These are phyloP conservation scores for Sturnira hondurensis DNA, from an alignment of 2,113 vertebrate genomes.

Conservation along the genomic window DNA sequence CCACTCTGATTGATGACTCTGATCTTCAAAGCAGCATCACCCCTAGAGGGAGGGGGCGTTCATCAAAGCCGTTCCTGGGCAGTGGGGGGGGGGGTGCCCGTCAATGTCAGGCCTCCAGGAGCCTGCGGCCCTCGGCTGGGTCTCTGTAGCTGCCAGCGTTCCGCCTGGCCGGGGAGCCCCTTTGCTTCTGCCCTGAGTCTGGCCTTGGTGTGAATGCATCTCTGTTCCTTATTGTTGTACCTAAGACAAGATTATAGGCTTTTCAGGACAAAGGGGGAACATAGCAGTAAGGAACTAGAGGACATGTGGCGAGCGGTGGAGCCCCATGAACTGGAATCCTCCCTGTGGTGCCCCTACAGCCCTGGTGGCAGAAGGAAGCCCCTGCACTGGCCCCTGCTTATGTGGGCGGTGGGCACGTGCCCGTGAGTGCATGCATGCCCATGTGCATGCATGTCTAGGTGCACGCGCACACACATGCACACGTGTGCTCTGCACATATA, in stretches of 20 bases:
- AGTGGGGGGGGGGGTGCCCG: no score
- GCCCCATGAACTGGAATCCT: background rate
- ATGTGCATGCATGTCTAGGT: background rate
- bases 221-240: background rate
- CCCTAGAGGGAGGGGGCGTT: background rate
- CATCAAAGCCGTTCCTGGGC: background rate
- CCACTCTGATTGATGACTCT: background rate
- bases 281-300: background rate
- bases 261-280: background rate
- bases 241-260: background rate
- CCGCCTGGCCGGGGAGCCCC: background rate
- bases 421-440: background rate
- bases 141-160: background rate
- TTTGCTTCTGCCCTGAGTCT: background rate
- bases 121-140: background rate
- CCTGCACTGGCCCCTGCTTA: background rate
- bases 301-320: background rate
- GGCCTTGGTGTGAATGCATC: background rate
- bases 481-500: background rate
- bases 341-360: background rate
- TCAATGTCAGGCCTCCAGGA: background rate
- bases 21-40: conserved; percentile 20
- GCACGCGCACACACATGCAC: no score
- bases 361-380: background rate
- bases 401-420: no score